Evolutionary conservation across 1,140 invertebrate species (phyloP).

Genomic region (Homarus americanus): DNA sequence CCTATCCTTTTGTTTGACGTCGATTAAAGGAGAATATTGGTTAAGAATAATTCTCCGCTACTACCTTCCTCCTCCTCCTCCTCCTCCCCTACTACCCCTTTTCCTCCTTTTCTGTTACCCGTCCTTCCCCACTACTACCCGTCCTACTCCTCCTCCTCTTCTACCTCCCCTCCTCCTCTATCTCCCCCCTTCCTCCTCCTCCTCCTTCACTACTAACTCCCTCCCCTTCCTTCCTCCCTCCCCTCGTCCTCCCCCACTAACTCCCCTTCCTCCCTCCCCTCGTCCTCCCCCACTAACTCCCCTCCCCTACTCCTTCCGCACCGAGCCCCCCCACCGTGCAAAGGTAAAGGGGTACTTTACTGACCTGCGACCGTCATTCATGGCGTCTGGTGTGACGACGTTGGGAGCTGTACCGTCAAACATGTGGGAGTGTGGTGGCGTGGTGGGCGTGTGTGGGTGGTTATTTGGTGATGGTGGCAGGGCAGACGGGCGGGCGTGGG

Average conservation of each 20-base stretch:
- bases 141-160: neutral
- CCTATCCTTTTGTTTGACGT: no score
- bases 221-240: neutral
- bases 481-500: no score
- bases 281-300: neutral
- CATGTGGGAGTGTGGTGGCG: constrained; percentile 7
- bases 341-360: neutral
- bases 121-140: neutral
- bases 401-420: constrained; percentile 41
- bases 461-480: no score
- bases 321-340: neutral
- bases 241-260: neutral
- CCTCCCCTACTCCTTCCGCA: neutral
- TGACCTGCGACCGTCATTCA: constrained; percentile 36
- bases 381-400: constrained; percentile 54
- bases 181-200: neutral
- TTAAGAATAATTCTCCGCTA: no score
- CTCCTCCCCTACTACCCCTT: neutral
- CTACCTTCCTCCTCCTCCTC: neutral
- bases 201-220: neutral
- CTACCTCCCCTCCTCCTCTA: neutral
- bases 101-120: neutral
- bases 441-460: neutral
- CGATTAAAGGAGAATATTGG: no score
- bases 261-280: neutral